These are phyloP conservation scores for Chelonus formosanus DNA, from an alignment of 2,888 invertebrate species.

Conservation along the genomic window DNA sequence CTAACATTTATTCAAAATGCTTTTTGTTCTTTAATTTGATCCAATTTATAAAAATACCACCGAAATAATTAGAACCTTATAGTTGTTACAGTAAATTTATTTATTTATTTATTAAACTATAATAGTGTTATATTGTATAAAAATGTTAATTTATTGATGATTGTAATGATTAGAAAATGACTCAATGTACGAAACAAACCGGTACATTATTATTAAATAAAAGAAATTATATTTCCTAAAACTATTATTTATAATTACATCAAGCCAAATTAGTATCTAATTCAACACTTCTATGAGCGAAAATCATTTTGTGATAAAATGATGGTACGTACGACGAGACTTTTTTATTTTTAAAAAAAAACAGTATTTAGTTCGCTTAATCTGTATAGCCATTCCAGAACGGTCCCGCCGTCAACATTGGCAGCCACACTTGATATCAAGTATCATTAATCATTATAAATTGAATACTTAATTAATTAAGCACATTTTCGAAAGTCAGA, in stretches of 20 bases:
- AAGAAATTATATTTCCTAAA: too few species aligned
- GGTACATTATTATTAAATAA: too few species aligned
- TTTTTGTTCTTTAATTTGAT: too few species aligned
- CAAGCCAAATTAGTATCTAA: conserved; percentile 19
- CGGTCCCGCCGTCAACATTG: conserved; percentile 43
- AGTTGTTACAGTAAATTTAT: too few species aligned
- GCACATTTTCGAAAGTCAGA: too few species aligned
- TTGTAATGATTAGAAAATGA: conserved; percentile 3
- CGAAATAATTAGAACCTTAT: too few species aligned
- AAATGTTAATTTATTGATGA: conserved; percentile 35
- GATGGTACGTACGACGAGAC: conserved; percentile 20
- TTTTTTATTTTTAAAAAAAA: conserved; percentile 9
- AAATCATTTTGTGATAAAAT: conserved; percentile 9
- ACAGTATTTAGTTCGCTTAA: conserved; percentile 38
- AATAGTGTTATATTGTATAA: too few species aligned
- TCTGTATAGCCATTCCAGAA: conserved; percentile 54
- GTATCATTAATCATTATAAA: neutral
- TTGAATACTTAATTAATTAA: too few species aligned
- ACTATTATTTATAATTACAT: neutral
- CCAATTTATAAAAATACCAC: too few species aligned
- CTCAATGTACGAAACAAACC: too few species aligned
- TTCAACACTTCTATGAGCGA: conserved; percentile 25
- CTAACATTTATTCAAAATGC: too few species aligned
- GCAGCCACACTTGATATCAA: conserved; percentile 10
- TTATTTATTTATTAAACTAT: too few species aligned